Conservation (phyloP, 1,140 invertebrate species). For the Geopemphigus sp. region DNA sequence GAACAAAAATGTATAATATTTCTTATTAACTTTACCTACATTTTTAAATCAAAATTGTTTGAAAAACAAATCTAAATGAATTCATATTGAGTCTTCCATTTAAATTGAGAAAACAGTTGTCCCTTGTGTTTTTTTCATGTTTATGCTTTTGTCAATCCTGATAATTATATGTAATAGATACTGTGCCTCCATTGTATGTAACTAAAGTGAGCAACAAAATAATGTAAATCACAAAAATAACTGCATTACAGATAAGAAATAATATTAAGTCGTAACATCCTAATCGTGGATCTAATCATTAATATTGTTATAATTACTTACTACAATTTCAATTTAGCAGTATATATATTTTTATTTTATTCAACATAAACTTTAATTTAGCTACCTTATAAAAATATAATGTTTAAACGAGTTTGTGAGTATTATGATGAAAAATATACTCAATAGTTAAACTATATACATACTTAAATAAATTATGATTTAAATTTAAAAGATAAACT, state of each 20-base stretch:
- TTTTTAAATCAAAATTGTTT: background rate
- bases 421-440: background rate
- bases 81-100: background rate
- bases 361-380: too few species aligned
- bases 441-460: background rate
- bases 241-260: too few species aligned
- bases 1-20: background rate
- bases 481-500: background rate
- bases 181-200: background rate
- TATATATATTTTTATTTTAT: too few species aligned
- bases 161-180: constrained; percentile 32
- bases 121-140: background rate
- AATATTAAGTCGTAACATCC: too few species aligned
- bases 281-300: too few species aligned
- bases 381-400: too few species aligned
- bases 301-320: too few species aligned
- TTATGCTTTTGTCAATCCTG: background rate
- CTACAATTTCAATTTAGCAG: too few species aligned
- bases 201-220: too few species aligned
- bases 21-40: background rate
- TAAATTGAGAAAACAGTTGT: background rate
- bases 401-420: background rate
- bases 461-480: constrained; percentile 1
- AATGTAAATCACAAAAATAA: too few species aligned
- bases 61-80: background rate